A percentile compares a stretch with the other conserved stretches of the same genome.
Evolutionary conservation across 2,888 invertebrate genomes (phyloP).

Genomic region (Neocrepidodera transversa): DNA sequence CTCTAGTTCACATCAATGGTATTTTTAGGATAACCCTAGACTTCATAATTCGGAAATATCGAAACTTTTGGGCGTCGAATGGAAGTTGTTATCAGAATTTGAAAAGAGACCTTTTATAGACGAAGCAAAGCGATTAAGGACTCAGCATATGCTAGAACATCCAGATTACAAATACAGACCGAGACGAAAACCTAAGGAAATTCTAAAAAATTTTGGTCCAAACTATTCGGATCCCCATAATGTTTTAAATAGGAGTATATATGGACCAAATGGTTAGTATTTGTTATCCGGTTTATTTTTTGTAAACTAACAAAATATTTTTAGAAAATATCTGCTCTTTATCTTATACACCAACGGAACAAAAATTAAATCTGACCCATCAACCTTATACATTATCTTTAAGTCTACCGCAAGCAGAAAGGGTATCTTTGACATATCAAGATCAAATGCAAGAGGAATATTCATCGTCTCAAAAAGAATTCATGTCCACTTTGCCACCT

Average conservation of each 20-base stretch:
- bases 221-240: slow-evolving; percentile 33
- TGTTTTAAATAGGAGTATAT: slow-evolving; percentile 40
- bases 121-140: slow-evolving; percentile 73
- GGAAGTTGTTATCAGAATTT: slow-evolving; percentile 80
- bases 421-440: slow-evolving; percentile 35
- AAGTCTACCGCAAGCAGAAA: slow-evolving; percentile 33
- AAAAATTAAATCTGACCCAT: slow-evolving; percentile 28
- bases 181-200: slow-evolving; percentile 53
- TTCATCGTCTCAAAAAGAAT: slow-evolving; percentile 22
- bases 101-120: slow-evolving; percentile 89
- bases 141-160: slow-evolving; percentile 59
- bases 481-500: slow-evolving; percentile 28
- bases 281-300: background rate
- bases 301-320: slow-evolving; percentile 21
- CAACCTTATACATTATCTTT: slow-evolving; percentile 31
- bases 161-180: slow-evolving; percentile 59
- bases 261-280: slow-evolving; percentile 33
- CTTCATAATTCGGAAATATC: slow-evolving; percentile 82
- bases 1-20: background rate
- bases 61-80: slow-evolving; percentile 82
- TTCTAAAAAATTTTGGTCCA: slow-evolving; percentile 22
- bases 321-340: slow-evolving; percentile 34
- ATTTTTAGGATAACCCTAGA: slow-evolving; percentile 76
- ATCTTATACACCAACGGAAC: slow-evolving; percentile 25
- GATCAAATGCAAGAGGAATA: slow-evolving; percentile 19